Evolutionary conservation across 2,113 vertebrate genomes (phyloP).

Genomic region (Lichenostomus cassidix): DNA sequence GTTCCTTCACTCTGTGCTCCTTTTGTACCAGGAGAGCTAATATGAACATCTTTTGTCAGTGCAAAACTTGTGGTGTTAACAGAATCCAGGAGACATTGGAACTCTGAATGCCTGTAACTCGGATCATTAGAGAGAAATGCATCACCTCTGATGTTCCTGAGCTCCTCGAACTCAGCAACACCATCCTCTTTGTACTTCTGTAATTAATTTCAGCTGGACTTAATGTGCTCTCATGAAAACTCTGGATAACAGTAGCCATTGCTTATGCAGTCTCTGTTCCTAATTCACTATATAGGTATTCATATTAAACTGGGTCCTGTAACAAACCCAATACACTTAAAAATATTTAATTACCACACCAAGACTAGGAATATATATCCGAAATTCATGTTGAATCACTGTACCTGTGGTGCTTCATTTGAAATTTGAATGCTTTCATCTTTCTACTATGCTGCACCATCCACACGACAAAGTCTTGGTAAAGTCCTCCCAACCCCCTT

Average conservation of each 20-base stretch:
- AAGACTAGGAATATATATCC: not conserved
- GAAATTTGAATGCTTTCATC: conserved; percentile 26
- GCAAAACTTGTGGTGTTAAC: not conserved
- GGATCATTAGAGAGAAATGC: not conserved
- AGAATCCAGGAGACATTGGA: not conserved
- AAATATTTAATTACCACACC: not conserved
- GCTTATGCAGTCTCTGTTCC: not conserved
- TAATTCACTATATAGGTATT: not conserved
- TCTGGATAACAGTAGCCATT: not conserved
- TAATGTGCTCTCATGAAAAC: not conserved
- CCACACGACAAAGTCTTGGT: not conserved
- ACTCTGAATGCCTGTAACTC: not conserved
- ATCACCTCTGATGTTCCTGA: not conserved
- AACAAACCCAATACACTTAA: not conserved
- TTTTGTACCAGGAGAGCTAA: not conserved
- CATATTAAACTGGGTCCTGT: not conserved
- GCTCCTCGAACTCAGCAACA: not conserved
- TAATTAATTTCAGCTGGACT: not conserved
- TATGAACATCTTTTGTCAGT: not conserved
- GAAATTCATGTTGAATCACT: conserved; percentile 17
- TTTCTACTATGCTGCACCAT: not conserved
- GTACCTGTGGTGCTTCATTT: conserved; percentile 17
- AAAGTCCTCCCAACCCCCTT: not conserved
- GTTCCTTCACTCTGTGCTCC: not conserved
- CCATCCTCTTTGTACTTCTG: not conserved